Evolutionary conservation across 2,888 invertebrate genomes (phyloP), one percentile per base, ranked within the genome.

Genomic region (Lithophane leautieri): DNA sequence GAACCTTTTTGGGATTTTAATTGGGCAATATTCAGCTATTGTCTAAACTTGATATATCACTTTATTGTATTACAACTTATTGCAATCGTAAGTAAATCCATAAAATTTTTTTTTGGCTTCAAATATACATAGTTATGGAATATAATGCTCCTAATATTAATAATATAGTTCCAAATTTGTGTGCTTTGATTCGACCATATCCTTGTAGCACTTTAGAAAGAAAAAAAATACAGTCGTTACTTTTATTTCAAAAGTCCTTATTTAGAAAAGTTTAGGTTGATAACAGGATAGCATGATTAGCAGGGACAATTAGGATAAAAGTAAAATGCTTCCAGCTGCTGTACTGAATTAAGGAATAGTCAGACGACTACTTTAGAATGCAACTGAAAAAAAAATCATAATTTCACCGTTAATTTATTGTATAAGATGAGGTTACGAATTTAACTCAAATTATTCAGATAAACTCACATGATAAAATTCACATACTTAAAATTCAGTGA

Each of bases 11-110:
- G 97, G 87, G 98, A 98, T 92, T 97, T 98, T 89, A 98, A 97
- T 89, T 99, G 98, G 98, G 97, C 97, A 84, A 97, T 97, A 86
- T 97, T 98, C 90, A 98, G 98, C 87, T 98, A 98, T 90, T 97
- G 98, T 85, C 95, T 98, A 71, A 98, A 98, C 95, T 94, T 98
- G 82, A 95, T 98, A 75, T 99, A 99, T 95, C 99, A 99, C 94
- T 99, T 98, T 93, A 96, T 97, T 85, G 93, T 98, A 85, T 97
- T 99, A 86, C 98, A 98, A 95, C 92, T 97, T 76, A 97, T 97
- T 85, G 97, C 97, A 76, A 97, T 97, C 88, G 97, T 97, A 94
- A 97, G 97, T 97, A 91, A 75, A 70, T 47, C 22, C 52, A 73
- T 65, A 44, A 12, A 74, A 70, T 73, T 71, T 62, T 56, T 71